Evolutionary conservation across 1,140 invertebrate species (phyloP), one percentile per base, ranked within the genome.

Genomic region (Elysia chlorotica): DNA sequence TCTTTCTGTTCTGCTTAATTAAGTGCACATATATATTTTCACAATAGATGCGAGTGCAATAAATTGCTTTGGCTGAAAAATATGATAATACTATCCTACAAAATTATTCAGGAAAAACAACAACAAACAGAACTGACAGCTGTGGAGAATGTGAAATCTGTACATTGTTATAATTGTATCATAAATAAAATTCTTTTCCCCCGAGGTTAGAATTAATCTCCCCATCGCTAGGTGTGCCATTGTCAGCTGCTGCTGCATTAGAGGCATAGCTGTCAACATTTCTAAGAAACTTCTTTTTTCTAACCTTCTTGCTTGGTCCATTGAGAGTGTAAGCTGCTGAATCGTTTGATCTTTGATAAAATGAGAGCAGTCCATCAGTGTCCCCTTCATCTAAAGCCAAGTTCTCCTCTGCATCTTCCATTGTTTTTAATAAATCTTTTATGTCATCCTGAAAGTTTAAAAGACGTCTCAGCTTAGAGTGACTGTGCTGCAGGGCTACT

Each of bases 61-160:
- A n/a, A n/a, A n/a, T n/a, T n/a, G n/a, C n/a, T n/a, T n/a, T n/a
- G n/a, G n/a, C 41, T 59, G 56, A 25, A 17, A 59, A 59, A 59
- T 6, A 25, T 17, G 25, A 25, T 10, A 59, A 10, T 17, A 59
- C 56, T 10, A 59, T 10, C 10, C 14, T 28, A 59, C 56, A 59
- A 10, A 59, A 10, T 17, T 10, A 59, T 92, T 92, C 93, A 92
- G n/a, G 41, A 48, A 48, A 14, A 48, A 14, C 41, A 48, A 14
- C 41, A 48, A n/a, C 41, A 48, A 48, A 14, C n/a, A 14, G 41
- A 48, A 14, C 10, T 48, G 41, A 28, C 54, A 57, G n/a, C 30
- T 57, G 30, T 57, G 30, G 30, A 5, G 54, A 28, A 10, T 14
- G 41, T n/a, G 41, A 10, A 10, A 48, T 48, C 10, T n/a, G n/a